Evolutionary conservation across 1,140 invertebrate genomes (phyloP), one percentile per base, ranked within the genome.

Genomic region (Neotoxoptera formosana): DNA sequence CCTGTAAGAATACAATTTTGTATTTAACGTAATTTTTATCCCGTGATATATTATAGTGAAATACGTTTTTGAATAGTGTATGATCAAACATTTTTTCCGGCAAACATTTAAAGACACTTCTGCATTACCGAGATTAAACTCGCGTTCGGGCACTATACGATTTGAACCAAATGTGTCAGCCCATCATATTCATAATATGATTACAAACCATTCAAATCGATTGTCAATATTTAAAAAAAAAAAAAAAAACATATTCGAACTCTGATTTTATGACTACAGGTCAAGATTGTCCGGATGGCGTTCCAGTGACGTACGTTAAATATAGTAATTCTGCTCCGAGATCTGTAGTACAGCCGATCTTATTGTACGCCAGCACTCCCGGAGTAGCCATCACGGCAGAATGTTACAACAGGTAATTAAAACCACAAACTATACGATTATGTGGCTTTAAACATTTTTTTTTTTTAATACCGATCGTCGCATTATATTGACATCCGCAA

Each of bases 361-460:
- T 95, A 84, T 93, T 95, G 25, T 95, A 95, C 84, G 94, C 94
- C 36, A 94, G 94, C 25, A 94, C 94, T 41, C 94, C 94, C 30
- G 94, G 94, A n/a, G 94, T 94, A 30, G 95, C 95, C 47, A 95
- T 95, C 53, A 95, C 95, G 20, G 95, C 95, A 36, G 95, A 95
- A 93, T 95, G 95, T 94, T 95, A 95, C 93, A 95, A 95, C 94
- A 95, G 95, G 95, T 95, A 91, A 93, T 47, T 90, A 47, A n/a
- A 84, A 84, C 21, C 23, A 14, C 4, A n/a, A 17, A 76, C 17
- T 34, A 60, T 60, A 60, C 9, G 25, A 14, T 9, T 41, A n/a
- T n/a, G n/a, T n/a, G n/a, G n/a, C 56, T 67, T n/a, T 17, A 67
- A 67, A 67, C 60, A 30, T n/a, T 67, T n/a, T n/a, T 2, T n/a